Evolutionary conservation across 2,888 invertebrate species (phyloP), one percentile per base, ranked within the genome.

Genomic region (Tuta absoluta): DNA sequence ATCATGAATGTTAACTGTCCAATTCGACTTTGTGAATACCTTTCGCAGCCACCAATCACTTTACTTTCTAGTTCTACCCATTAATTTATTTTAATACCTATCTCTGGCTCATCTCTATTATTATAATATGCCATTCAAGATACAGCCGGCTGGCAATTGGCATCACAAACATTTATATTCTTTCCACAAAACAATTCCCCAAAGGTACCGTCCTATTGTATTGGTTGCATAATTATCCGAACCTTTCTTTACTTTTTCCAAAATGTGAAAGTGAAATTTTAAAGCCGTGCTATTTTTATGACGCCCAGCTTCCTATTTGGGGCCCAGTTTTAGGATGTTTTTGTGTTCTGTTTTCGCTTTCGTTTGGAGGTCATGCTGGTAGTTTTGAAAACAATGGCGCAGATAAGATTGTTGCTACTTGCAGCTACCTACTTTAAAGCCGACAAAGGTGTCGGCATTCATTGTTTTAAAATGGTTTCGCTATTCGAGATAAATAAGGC

Each of bases 201-300:
- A 59, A 73, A 76, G 75, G 67, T 71, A 67, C 63, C 63, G 63
- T 49, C 63, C 62, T 51, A 67, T 71, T 66, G 67, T 68, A 62
- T 69, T 70, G 51, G 71, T 80, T 76, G 73, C 74, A 74, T 79
- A 75, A 79, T 74, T 70, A 68, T 45, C 37, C n/a, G 23, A 64
- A 63, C 63, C 67, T 69, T 75, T 76, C 41, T 75, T 67, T 76
- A 79, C 21, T 45, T 49, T 48, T 49, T 49, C 23, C 78, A 80
- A 84, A 79, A 41, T 79, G 82, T 80, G 85, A 89, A 88, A 88
- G 88, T 86, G 76, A 85, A 68, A 33, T 56, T n/a, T n/a, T 80
- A 79, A 77, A 79, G 63, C 71, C 81, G 81, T 79, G 81, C 77
- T 11, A 66, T 65, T 65, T 72, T 69, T 71, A 56, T 33, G n/a